Evolutionary conservation across 2,797 vertebrate genomes (phyloP), one percentile per base, ranked within the genome.

Genomic region (Ibycter americanus): DNA sequence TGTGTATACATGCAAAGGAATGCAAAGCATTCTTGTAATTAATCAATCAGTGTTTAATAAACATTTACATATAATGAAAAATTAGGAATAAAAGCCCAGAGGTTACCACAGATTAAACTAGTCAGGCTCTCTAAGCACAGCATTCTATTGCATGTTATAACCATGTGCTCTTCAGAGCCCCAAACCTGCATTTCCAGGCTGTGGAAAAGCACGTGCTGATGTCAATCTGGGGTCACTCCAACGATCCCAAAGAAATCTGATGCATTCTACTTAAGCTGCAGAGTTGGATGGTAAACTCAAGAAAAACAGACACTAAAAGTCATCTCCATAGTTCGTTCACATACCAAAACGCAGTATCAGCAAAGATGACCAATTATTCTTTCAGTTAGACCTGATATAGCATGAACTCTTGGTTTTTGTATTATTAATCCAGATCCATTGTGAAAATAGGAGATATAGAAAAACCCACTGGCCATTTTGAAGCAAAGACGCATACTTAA

Each of bases 1-100:
- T 66, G 25, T 84, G 80, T 93, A 95, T 86, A 96, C 81, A 78
- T 82, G 82, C 84, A 89, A 97, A 96, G 91, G 95, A 97, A 97
- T 87, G 90, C 86, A 96, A 97, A 96, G 87, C 78, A 92, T 90
- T 96, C 83, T 36, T 96, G 49, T 42, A 89, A 89, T 72, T 51
- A 38, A 54, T 74, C 11, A 20, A 87, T 91, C 87, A 59, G 26
- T n/a, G 67, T 86, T 96, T 96, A 89, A 80, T 49, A 94, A 68
- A n/a, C 34, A 87, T 76, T 95, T 93, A 93, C 55, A 91, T n/a
- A 73, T 17, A 83, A 61, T 14, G 44, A 76, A 51, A 92, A 86
- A 88, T 70, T 32, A 82, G 21, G 27, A 90, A 34, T 59, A 77
- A 23, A 29, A 94, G 26, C 3, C 0, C 42, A 90, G 83, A 93